Evolutionary conservation across 2,888 invertebrate species (phyloP).

Genomic region (Sminthurinus aureus): DNA sequence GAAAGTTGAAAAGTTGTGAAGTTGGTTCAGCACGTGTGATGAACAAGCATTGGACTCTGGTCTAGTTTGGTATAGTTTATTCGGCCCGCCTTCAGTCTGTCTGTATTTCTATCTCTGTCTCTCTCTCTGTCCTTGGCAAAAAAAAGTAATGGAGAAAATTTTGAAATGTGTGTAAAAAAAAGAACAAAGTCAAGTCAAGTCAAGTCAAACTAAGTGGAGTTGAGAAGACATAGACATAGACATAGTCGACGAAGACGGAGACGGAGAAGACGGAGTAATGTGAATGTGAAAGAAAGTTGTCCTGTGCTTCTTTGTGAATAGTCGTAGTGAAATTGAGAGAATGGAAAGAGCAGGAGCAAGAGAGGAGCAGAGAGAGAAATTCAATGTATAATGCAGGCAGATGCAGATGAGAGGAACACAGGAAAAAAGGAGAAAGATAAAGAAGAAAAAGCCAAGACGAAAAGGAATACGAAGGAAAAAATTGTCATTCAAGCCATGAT

Average conservation of each 20-base stretch:
- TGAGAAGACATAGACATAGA: too few species aligned
- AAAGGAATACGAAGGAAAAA: conserved; percentile 1
- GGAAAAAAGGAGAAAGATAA: neutral
- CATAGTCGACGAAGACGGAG: too few species aligned
- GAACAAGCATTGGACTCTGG: too few species aligned
- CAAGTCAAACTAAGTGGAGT: too few species aligned
- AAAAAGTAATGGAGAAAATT: too few species aligned
- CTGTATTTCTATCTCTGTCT: neutral
- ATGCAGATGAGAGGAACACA: conserved; percentile 38
- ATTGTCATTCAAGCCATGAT: conserved; percentile 39
- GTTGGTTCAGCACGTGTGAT: too few species aligned
- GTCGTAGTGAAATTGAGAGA: neutral
- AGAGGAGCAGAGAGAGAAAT: conserved; percentile 28
- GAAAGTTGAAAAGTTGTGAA: too few species aligned
- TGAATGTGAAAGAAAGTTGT: conserved; percentile 14
- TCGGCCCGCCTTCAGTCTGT: neutral
- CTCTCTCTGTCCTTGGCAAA: too few species aligned
- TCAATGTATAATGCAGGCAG: conserved; percentile 52
- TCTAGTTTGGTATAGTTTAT: too few species aligned
- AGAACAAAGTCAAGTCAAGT: too few species aligned
- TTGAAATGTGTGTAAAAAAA: too few species aligned
- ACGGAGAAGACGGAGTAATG: neutral
- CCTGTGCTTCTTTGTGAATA: neutral
- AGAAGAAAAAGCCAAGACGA: too few species aligned
- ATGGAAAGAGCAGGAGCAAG: neutral